Evolutionary conservation across 1,140 invertebrate species (phyloP), one percentile per base, ranked within the genome.

Genomic region (Brevipalpus yothersi): DNA sequence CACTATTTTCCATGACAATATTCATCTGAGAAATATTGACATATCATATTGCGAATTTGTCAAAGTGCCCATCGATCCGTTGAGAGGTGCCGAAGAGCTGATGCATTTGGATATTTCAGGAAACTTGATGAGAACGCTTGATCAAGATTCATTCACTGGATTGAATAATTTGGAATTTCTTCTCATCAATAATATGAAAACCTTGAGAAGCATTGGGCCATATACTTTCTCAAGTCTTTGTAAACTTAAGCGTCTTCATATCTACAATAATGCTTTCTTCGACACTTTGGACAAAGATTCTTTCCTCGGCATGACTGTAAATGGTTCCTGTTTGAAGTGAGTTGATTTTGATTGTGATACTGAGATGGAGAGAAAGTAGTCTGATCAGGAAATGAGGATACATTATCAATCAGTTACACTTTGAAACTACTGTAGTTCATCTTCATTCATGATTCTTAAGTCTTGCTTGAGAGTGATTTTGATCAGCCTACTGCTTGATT

Each of bases 211-310:
- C 7, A 51, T 51, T 19, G 19, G 56, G 12, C 57, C 59, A 23
- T 4, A 40, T 9, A 55, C 65, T 10, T 66, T 66, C 41, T 63
- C 63, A 2, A 53, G 54, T 42, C 51, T 66, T 21, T 15, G 11
- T 23, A 61, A 54, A 17, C 41, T 66, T 0, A 39, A 53, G 9
- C 13, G 19, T 0, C 41, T 66, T 1, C n/a, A 51, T n/a, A 51
- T 51, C 10, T 19, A 51, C 8, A 19, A n/a, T 51, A 51, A 51
- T 17, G n/a, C 49, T 10, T 19, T n/a, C 2, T 17, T 51, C 9
- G 10, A 13, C 8, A 13, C 10, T 10, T 51, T 51, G n/a, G 12
- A n/a, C n/a, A 10, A 13, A 13, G n/a, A n/a, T n/a, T 7, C 49
- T 13, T 51, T 51, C n/a, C 21, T 2, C 21, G 49, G 49, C 21